Percentiles rank a stretch among this genome's conserved stretches.
These are phyloP conservation scores for Cololabis saira DNA, from an alignment of 2,113 vertebrate genomes.

Conservation along the genomic window DNA sequence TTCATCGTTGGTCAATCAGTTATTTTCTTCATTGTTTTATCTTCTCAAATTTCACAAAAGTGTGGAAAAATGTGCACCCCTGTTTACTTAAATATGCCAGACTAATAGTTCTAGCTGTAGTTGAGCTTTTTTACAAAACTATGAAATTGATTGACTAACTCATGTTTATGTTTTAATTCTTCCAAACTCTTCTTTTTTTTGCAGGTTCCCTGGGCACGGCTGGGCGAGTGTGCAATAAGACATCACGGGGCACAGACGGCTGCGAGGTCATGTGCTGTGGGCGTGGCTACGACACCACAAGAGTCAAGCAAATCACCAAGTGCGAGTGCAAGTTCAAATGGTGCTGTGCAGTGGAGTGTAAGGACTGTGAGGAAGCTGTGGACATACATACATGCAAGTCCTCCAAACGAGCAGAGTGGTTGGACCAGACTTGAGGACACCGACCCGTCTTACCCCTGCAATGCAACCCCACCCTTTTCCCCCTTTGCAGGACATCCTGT, in stretches of 20 bases:
- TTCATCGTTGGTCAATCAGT: no score
- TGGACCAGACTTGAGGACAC: constrained; percentile 90
- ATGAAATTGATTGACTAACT: neutral
- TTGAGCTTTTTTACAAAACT: no score
- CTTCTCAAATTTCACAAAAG: no score
- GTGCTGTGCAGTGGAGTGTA: constrained; percentile 96
- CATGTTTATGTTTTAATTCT: neutral
- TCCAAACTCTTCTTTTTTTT: constrained; percentile 33
- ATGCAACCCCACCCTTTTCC: constrained; percentile 51
- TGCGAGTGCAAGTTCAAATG: constrained; percentile 97
- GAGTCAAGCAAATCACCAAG: constrained; percentile 90
- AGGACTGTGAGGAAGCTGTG: constrained; percentile 94
- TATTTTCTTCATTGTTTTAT: no score
- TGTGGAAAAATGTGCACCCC: no score
- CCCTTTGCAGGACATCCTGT: constrained; percentile 73
- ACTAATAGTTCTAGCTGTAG: no score
- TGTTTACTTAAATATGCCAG: no score
- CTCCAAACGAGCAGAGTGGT: constrained; percentile 93
- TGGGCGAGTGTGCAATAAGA: constrained; percentile 92
- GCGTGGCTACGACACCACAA: constrained; percentile 95
- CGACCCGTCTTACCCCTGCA: constrained; percentile 70
- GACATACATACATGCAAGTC: constrained; percentile 98
- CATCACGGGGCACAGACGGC: constrained; percentile 91
- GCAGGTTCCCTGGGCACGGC: constrained; percentile 95
- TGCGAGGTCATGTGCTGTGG: constrained; percentile 99